These are phyloP conservation scores for Cryptosula pallasiana DNA, from an alignment of 2,888 invertebrate genomes.

Conservation along the genomic window DNA sequence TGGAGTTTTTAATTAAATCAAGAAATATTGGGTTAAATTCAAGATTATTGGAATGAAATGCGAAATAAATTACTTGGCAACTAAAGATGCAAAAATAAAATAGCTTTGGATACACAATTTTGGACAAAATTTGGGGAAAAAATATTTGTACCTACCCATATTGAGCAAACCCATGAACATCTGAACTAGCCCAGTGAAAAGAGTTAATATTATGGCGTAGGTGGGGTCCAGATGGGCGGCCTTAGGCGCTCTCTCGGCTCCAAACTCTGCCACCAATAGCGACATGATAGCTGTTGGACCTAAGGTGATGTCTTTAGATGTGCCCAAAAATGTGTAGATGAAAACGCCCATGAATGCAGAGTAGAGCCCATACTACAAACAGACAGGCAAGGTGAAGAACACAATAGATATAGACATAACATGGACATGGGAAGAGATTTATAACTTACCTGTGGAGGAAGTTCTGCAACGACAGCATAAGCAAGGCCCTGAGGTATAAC, in stretches of 20 bases:
- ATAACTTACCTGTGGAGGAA: conserved; percentile 77
- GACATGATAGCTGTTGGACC: conserved; percentile 93
- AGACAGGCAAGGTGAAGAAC: too few species aligned
- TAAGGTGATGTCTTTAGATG: conserved; percentile 84
- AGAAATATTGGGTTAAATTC: too few species aligned
- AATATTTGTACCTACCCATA: conserved; percentile 38
- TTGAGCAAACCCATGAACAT: conserved; percentile 48
- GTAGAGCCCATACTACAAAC: conserved; percentile 80
- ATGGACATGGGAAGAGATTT: too few species aligned
- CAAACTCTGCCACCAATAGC: conserved; percentile 63
- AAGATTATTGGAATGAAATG: too few species aligned
- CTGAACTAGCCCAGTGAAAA: conserved; percentile 47
- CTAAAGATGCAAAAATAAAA: too few species aligned
- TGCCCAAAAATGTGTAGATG: conserved; percentile 82
- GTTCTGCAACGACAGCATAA: conserved; percentile 80
- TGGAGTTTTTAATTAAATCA: too few species aligned
- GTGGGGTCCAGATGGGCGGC: conserved; percentile 38
- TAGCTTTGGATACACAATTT: too few species aligned
- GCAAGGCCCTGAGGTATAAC: conserved; percentile 90
- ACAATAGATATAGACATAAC: too few species aligned
- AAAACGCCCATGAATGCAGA: conserved; percentile 88
- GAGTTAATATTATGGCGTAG: conserved; percentile 46
- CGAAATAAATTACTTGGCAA: too few species aligned
- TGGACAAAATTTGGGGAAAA: too few species aligned
- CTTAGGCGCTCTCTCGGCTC: conserved; percentile 30